These are phyloP conservation scores for Drymodes brunneopygia DNA, from an alignment of 2,113 vertebrate species.

Conservation along the genomic window DNA sequence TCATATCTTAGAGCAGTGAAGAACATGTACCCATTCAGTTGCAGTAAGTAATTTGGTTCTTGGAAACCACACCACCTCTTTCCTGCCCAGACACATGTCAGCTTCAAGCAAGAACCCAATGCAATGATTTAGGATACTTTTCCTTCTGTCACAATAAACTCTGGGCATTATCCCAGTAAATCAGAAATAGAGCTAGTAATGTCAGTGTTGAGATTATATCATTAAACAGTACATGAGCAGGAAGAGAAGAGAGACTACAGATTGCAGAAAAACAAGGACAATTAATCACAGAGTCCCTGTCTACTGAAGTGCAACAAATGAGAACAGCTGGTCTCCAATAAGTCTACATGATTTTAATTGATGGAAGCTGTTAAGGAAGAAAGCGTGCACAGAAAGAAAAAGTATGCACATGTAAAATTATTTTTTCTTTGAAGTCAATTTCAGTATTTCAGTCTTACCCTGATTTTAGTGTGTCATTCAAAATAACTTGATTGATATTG, in stretches of 20 bases:
- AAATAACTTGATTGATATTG: background rate
- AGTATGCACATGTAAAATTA: background rate
- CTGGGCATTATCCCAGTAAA: constrained; percentile 46
- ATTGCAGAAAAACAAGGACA: constrained; percentile 42
- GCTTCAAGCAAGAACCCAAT: background rate
- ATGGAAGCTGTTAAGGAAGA: background rate
- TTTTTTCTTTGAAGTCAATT: background rate
- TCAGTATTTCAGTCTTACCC: background rate
- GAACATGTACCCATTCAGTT: background rate
- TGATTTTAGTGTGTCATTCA: background rate
- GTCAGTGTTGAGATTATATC: constrained; percentile 49
- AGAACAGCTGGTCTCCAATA: constrained; percentile 56
- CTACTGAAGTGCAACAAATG: constrained; percentile 41
- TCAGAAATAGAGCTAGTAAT: constrained; percentile 60
- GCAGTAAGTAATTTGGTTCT: background rate
- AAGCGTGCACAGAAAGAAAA: background rate
- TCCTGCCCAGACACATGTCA: background rate
- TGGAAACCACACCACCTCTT: background rate
- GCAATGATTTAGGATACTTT: constrained; percentile 3
- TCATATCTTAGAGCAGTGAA: background rate
- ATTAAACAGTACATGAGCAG: constrained; percentile 53
- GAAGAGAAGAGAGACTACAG: constrained; percentile 40
- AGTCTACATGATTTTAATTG: constrained; percentile 52
- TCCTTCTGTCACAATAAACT: constrained; percentile 45
- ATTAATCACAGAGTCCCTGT: constrained; percentile 51